Evolutionary conservation across 1,140 invertebrate genomes (phyloP), one percentile per base, ranked within the genome.

Genomic region (Brachionus koreanus): DNA sequence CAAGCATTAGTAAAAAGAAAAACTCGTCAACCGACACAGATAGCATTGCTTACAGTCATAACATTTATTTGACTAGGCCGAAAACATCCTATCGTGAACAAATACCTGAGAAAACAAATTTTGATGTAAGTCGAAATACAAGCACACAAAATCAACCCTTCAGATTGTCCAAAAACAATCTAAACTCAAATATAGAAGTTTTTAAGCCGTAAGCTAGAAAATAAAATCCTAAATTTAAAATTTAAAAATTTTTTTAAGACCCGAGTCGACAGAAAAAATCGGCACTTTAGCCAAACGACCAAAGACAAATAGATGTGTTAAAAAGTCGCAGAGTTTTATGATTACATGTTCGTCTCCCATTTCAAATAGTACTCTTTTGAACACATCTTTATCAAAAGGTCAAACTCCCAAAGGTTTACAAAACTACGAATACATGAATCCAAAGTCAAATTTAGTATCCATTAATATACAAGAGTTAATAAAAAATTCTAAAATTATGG

Each of bases 401-500:
- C 33, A 69, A 69, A 65, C 35, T 69, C 35, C 65, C 9, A 69
- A 69, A 23, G 12, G 35, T 7, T 19, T 69, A 19, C 33, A 69
- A 35, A 69, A 69, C 12, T 69, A 37, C 19, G 65, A 37, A 1
- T 39, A 12, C 1, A 13, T 69, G 33, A 69, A 69, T 7, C 33
- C 0, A 19, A 39, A 37, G 65, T 3, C 29, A 10, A 65, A 33
- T 39, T 25, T 43, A 25, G 39, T 74, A 25, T 46, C 19, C 12
- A 25, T 74, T 25, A 74, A 74, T 9, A 74, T 74, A 13, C 39
- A 74, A 29, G 39, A 74, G 4, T 29, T 74, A 12, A 74, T 74
- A 12, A 74, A 74, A 74, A 74, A 74, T 46, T 33, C 69, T n/a
- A 74, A 74, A 74, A 74, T 74, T 13, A 25, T 74, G 25, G 69